Conservation (phyloP, 1,140 invertebrate species). For the Homarus americanus region DNA sequence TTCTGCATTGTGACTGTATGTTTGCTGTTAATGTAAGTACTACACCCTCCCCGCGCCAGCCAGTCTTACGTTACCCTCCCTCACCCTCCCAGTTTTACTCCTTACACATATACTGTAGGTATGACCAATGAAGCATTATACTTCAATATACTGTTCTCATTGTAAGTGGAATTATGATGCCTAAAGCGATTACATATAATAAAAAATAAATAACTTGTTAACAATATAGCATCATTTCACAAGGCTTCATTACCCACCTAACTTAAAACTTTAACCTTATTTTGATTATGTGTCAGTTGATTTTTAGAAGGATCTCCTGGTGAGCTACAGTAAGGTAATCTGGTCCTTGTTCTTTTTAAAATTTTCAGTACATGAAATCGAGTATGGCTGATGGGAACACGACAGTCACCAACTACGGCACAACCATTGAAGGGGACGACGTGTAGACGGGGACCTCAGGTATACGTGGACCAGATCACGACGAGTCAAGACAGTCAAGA, state of each 20-base stretch:
- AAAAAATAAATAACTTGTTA: neutral
- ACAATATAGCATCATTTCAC: neutral
- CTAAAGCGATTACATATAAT: neutral
- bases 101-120: neutral
- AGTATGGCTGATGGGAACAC: constrained; percentile 64
- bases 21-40: neutral
- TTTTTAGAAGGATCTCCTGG: neutral
- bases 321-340: neutral
- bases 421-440: constrained; percentile 60
- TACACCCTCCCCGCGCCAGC: neutral
- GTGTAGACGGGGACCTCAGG: no score
- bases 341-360: neutral
- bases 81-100: neutral
- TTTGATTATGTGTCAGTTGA: neutral
- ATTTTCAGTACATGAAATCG: constrained; percentile 56
- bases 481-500: no score
- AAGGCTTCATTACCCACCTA: neutral
- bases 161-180: neutral
- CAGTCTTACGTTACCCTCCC: no score
- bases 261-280: neutral
- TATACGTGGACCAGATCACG: no score
- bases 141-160: neutral
- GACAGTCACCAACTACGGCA: constrained; percentile 54
- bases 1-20: neutral
- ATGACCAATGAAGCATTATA: neutral